phyloP scores from a whole-genome alignment of 2,797 vertebrate genomes.

The Sebastes flavidus region DNA sequence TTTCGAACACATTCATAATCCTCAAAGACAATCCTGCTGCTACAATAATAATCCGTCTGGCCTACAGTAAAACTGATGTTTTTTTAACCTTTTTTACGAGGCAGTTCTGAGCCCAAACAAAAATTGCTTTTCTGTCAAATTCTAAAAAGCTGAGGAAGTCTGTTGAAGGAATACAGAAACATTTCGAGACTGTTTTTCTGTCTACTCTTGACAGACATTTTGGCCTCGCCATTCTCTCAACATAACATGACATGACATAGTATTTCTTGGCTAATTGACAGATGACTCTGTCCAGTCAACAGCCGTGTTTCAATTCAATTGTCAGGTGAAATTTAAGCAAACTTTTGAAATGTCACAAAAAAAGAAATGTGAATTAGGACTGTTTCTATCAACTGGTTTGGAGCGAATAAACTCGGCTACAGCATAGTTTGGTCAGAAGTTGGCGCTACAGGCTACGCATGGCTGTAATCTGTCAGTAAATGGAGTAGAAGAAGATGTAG shows the following conservation, averaged over 20 bases:
- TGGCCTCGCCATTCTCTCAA: background rate
- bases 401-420: too few relatives aligned
- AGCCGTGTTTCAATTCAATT: background rate
- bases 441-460: too few relatives aligned
- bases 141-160: background rate
- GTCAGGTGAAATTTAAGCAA: too few relatives aligned
- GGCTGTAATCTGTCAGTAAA: too few relatives aligned
- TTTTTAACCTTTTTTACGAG: background rate
- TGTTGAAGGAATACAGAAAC: background rate
- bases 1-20: background rate
- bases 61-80: background rate
- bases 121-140: background rate
- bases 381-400: too few relatives aligned
- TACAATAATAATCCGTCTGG: background rate
- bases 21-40: slow-evolving; percentile 1
- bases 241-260: background rate
- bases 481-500: too few relatives aligned
- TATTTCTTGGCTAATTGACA: background rate
- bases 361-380: too few relatives aligned
- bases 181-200: background rate
- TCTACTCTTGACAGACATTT: background rate
- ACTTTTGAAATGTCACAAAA: too few relatives aligned
- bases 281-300: background rate
- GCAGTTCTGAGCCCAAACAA: background rate
- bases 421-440: too few relatives aligned